These are phyloP conservation scores for Erannis defoliaria DNA, from an alignment of 2,888 invertebrate genomes.

Conservation along the genomic window DNA sequence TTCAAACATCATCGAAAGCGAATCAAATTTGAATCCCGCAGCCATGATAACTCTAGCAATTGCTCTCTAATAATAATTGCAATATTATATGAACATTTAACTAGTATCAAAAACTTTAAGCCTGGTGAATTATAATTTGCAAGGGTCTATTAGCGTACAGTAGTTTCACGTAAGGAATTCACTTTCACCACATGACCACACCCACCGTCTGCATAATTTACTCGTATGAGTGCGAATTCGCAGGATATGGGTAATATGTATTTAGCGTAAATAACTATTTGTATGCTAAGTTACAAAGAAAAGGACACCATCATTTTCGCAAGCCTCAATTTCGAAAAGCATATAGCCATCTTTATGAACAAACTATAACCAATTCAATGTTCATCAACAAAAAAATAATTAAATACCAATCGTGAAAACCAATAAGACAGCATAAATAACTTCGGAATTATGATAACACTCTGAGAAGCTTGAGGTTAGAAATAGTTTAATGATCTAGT, in stretches of 20 bases:
- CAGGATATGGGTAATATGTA: conserved; percentile 16
- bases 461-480: too few species aligned
- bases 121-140: conserved; percentile 45
- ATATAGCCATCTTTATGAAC: too few species aligned
- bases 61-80: conserved; percentile 5
- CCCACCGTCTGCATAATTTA: conserved; percentile 43
- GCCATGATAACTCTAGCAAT: not conserved
- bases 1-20: conserved; percentile 15
- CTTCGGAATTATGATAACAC: too few species aligned
- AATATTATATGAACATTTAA: conserved; percentile 9
- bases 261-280: not conserved
- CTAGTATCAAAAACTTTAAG: conserved; percentile 17
- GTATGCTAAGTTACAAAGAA: not conserved
- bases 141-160: conserved; percentile 51
- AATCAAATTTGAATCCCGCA: conserved; percentile 13
- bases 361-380: not conserved
- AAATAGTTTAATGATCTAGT: too few species aligned
- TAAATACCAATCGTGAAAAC: too few species aligned
- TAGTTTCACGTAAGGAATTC: conserved; percentile 53
- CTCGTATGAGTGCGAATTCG: conserved; percentile 21
- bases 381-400: too few species aligned
- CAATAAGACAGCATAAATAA: too few species aligned
- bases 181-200: conserved; percentile 62
- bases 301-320: too few species aligned
- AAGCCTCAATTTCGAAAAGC: too few species aligned